Percentiles rank a stretch among this genome's conserved stretches.
These are phyloP conservation scores for Sebastes ruberrimus DNA, from an alignment of 2,797 vertebrate genomes.

Conservation along the genomic window DNA sequence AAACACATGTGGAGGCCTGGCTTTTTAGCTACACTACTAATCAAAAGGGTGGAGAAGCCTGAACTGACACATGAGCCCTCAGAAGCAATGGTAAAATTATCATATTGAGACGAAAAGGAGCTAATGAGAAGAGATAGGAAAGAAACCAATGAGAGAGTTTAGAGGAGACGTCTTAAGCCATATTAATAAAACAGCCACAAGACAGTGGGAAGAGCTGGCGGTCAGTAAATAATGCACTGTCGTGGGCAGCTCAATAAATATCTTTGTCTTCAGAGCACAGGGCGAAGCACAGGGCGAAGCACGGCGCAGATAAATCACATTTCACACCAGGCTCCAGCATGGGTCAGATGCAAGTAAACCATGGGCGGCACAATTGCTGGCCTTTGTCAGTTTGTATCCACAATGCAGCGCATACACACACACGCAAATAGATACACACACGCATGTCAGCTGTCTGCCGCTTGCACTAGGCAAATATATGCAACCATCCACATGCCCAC, in stretches of 20 bases:
- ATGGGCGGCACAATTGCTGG: conserved; percentile 64
- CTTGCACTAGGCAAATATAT: conserved; percentile 67
- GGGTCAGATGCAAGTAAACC: conserved; percentile 60
- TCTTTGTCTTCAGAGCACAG: conserved; percentile 73
- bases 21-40: conserved; percentile 47
- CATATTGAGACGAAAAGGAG: background rate
- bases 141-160: background rate
- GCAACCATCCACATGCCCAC: conserved; percentile 62
- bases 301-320: conserved; percentile 74
- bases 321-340: conserved; percentile 80
- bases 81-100: background rate
- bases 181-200: conserved; percentile 37
- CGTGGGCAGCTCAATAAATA: conserved; percentile 77
- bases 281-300: conserved; percentile 53
- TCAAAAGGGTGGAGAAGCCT: conserved; percentile 37
- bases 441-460: conserved; percentile 51
- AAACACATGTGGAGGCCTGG: conserved; percentile 31
- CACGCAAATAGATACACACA: conserved; percentile 64
- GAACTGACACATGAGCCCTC: conserved; percentile 20
- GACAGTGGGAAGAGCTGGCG: conserved; percentile 52
- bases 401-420: conserved; percentile 36
- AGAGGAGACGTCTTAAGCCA: conserved; percentile 14
- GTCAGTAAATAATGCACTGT: conserved; percentile 64
- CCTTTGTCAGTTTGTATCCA: conserved; percentile 60
- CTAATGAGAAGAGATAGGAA: background rate